Evolutionary conservation across 2,113 vertebrate genomes (phyloP).

Genomic region (Ancistrus triradiatus): DNA sequence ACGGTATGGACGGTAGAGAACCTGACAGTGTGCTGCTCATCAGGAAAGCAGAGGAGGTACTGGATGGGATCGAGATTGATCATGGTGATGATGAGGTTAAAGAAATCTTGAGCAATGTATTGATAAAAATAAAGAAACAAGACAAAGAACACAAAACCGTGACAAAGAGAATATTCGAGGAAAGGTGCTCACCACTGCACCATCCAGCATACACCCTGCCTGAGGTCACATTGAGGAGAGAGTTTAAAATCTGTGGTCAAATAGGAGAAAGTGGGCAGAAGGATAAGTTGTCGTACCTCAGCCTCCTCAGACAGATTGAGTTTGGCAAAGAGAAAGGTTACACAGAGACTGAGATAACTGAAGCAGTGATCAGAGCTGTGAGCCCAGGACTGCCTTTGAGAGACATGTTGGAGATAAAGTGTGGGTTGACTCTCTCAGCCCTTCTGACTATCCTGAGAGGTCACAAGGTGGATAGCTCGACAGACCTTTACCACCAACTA

Average conservation of each 20-base stretch:
- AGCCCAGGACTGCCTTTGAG: slow-evolving; percentile 22
- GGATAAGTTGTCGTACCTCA: slow-evolving; percentile 23
- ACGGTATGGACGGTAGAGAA: slow-evolving; percentile 22
- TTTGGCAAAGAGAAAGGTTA: no score
- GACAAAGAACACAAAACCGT: neutral
- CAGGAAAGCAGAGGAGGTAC: neutral
- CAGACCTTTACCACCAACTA: neutral
- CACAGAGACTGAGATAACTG: no score
- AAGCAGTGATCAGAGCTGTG: no score
- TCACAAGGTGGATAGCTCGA: no score
- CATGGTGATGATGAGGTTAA: neutral
- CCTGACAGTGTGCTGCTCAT: neutral
- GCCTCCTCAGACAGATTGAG: slow-evolving; percentile 3
- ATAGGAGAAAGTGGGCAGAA: slow-evolving; percentile 33
- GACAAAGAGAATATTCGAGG: neutral
- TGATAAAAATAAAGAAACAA: no score
- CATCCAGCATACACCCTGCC: no score
- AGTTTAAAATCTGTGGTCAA: no score
- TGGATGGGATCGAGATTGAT: slow-evolving; percentile 20
- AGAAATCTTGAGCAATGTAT: neutral
- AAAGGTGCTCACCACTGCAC: slow-evolving; percentile 6
- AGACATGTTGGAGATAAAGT: no score
- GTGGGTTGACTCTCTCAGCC: no score
- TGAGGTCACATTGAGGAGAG: no score
- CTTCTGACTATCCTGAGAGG: no score